Conservation (phyloP, 2,113 vertebrate genomes). For the Lasiurus cinereus region DNA sequence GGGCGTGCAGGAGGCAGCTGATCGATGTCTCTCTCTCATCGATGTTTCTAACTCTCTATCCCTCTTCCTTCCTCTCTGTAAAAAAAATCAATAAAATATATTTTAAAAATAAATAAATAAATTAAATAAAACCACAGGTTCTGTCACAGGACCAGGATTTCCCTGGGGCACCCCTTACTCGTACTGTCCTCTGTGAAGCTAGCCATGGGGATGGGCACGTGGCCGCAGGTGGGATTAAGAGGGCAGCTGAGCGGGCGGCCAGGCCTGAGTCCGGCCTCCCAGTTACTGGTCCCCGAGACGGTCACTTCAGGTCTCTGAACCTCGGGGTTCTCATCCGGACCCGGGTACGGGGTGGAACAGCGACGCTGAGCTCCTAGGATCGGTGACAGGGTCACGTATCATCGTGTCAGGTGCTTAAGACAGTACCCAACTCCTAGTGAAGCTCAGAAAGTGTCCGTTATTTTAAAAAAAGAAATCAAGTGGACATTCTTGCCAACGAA, state of each 20-base stretch:
- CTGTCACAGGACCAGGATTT: background rate
- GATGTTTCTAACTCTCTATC: too few species aligned
- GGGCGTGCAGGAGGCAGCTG: too few species aligned
- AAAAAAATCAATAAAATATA: too few species aligned
- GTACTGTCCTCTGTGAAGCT: background rate
- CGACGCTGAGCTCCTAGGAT: background rate
- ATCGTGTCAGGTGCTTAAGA: background rate
- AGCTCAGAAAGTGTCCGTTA: background rate
- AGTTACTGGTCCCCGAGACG: rapidly evolving
- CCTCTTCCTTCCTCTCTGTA: too few species aligned
- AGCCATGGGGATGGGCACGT: background rate
- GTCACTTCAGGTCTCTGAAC: background rate
- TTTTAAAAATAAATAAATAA: too few species aligned
- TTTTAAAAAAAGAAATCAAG: background rate
- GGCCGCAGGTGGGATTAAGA: background rate
- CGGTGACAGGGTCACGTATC: rapidly evolving
- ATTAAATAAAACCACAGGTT: background rate
- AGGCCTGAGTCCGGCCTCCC: background rate
- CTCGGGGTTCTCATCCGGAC: background rate
- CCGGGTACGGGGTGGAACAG: rapidly evolving
- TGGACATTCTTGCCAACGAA: background rate
- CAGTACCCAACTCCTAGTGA: background rate
- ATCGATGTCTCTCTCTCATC: too few species aligned
- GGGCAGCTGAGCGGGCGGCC: background rate
- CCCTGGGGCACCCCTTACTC: background rate